These are phyloP conservation scores for Ophiodon elongatus DNA, from an alignment of 2,113 vertebrate genomes.

Conservation along the genomic window DNA sequence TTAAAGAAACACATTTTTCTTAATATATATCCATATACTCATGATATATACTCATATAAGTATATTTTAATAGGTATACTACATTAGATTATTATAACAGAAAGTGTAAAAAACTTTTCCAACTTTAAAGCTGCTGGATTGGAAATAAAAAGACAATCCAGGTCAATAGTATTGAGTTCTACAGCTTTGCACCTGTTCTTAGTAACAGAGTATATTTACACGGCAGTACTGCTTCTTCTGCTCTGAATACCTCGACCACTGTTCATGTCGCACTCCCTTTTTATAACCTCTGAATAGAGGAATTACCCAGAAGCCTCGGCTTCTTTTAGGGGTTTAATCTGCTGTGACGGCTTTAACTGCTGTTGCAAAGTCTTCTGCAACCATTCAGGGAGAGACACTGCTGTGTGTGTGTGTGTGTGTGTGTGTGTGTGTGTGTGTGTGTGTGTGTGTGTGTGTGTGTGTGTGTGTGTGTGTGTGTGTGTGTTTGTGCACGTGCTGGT, in stretches of 20 bases:
- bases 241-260: background rate
- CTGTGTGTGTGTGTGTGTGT: background rate
- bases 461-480: background rate
- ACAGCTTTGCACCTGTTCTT: background rate
- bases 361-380: background rate
- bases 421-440: slow-evolving; percentile 4
- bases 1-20: too few relatives aligned
- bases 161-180: background rate
- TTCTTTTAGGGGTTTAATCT: background rate
- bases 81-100: too few relatives aligned
- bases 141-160: background rate
- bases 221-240: background rate
- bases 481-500: background rate
- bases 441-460: slow-evolving; percentile 18
- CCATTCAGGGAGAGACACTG: background rate
- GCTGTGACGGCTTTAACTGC: background rate
- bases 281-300: background rate
- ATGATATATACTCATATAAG: background rate
- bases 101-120: too few relatives aligned
- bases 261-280: background rate
- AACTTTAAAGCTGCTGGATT: too few relatives aligned
- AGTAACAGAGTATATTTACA: background rate
- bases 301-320: background rate
- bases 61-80: background rate
- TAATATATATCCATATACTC: too few relatives aligned